Base-by-base conservation (phyloP, 1,140 invertebrate species). In the Drosophila kepulauana region DNA sequence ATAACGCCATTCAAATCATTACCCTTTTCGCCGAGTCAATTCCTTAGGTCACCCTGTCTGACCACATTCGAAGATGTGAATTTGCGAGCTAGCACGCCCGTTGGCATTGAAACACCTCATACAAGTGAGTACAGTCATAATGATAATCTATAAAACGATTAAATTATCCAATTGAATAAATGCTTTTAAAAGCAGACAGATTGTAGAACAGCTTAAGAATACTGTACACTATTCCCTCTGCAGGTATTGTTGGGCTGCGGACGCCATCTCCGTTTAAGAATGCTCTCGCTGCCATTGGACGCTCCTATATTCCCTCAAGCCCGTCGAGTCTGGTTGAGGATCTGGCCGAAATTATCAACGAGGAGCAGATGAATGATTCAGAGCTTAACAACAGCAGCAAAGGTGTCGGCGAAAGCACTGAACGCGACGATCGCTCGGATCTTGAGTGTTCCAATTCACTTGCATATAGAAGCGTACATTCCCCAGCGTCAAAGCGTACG, bases 221-320 rank as follows among this genome's bases (percentile, higher is more conserved):
- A 0, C 20, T 3, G 16, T 16, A 16, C 43, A 7, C 7, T 35
- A 6, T 38, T 38, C 6, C 10, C 35, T 38, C 7, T 10, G 2
- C 7, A 92, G 91, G 81, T 59, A 58, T 80, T 49, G 57, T 80
- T 16, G 89, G 78, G 58, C 96, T 95, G 45, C 95, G 97, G 67
- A 99, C 98, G 0, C 98, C 98, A 2, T 98, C 98, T 0, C 98
- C 98, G 0, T 98, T 99, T 92, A 99, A 98, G 92, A 96, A 97
- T 77, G 97, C 97, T 0, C 93, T 98, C 52, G 97, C 97, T 0
- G 97, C 98, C 78, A 93, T 98, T 15, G 96, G 89, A 5, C 81
- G 81, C 13, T 82, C 78, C 2, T 92, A 91, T 54, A 72, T 92
- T 38, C 96, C 96, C 1, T 95, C 96, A 5, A 97, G 97, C n/a